Percentiles rank a stretch among this genome's conserved stretches.
Evolutionary conservation across 2,113 vertebrate genomes (phyloP).

Genomic region (Rhinopomastus cyanomelas): DNA sequence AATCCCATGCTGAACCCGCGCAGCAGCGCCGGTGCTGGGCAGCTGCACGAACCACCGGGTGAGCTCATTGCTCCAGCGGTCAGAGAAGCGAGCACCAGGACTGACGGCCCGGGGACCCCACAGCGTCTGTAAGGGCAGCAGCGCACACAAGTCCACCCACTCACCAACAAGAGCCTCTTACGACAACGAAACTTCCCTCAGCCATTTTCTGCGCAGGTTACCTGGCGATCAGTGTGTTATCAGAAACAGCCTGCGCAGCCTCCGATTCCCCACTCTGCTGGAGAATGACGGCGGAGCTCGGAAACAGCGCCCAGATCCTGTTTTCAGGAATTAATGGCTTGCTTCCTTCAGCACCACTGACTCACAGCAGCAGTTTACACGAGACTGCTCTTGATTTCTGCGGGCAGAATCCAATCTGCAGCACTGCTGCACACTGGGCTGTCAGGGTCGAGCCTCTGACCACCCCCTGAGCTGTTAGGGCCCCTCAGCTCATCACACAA

Average conservation of each 20-base stretch:
- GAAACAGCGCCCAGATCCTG: neutral
- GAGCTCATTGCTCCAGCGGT: neutral
- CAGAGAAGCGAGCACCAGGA: neutral
- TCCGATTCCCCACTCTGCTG: neutral
- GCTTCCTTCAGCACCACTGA: neutral
- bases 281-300: neutral
- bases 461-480: neutral
- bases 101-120: neutral
- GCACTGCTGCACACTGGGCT: too few relatives aligned
- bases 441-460: neutral
- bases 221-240: neutral
- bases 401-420: neutral
- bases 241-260: neutral
- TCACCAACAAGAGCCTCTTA: neutral
- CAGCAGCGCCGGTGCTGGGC: neutral
- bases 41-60: neutral
- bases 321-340: neutral
- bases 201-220: neutral
- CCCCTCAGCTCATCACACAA: neutral
- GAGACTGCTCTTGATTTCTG: neutral
- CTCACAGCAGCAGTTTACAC: neutral
- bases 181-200: neutral
- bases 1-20: neutral
- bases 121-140: neutral
- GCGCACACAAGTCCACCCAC: neutral